These are phyloP conservation scores for Sinhomidia bicolor DNA, from an alignment of 2,888 invertebrate species.

Conservation along the genomic window DNA sequence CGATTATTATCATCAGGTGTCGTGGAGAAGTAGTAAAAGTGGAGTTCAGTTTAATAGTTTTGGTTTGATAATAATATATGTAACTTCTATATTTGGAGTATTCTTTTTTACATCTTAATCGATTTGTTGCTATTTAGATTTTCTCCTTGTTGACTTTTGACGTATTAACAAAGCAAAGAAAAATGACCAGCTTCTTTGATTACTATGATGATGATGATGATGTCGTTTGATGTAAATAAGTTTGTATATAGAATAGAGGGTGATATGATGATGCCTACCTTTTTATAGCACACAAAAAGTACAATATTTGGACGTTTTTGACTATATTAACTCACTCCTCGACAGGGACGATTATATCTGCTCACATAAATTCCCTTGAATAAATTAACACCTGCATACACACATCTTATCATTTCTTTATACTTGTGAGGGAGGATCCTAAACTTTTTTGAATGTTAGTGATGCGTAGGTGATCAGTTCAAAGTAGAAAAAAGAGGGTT, in stretches of 20 bases:
- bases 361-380: constrained; percentile 18
- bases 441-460: constrained; percentile 49
- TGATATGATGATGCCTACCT: not conserved
- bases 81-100: not conserved
- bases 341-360: not conserved
- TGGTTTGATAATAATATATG: too few relatives aligned
- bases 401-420: constrained; percentile 12
- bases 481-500: constrained; percentile 51
- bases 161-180: not conserved
- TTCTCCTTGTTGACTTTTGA: not conserved
- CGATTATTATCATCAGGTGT: too few relatives aligned
- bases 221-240: not conserved
- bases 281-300: not conserved
- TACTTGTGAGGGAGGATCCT: constrained; percentile 56
- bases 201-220: not conserved
- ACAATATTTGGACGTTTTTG: not conserved
- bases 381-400: constrained; percentile 60
- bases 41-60: too few relatives aligned
- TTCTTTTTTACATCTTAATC: not conserved
- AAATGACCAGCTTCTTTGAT: not conserved
- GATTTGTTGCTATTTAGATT: not conserved
- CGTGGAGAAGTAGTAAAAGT: too few relatives aligned
- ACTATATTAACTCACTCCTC: not conserved
- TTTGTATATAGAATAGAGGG: not conserved
- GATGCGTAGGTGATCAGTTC: constrained; percentile 66